A percentile compares a stretch with the other conserved stretches of the same genome.
Evolutionary conservation across 2,113 vertebrate species (phyloP).

Genomic region (Coryphaenoides rupestris): DNA sequence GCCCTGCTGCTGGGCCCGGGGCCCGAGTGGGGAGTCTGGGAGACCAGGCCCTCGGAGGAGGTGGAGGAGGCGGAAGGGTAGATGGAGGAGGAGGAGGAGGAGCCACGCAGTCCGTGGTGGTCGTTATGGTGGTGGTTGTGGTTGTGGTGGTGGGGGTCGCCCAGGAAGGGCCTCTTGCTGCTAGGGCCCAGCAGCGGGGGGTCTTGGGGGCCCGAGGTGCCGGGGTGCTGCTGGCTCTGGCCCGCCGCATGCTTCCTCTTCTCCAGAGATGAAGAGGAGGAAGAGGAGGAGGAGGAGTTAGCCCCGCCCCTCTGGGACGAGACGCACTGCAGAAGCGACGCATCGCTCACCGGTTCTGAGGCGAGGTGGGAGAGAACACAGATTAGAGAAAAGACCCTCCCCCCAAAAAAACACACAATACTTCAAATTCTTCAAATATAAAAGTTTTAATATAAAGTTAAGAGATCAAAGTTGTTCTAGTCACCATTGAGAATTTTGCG

Average conservation of each 20-base stretch:
- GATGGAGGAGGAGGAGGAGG: conserved; percentile 74
- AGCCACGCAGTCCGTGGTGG: conserved; percentile 71
- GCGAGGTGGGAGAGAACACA: neutral
- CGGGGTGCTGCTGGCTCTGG: conserved; percentile 67
- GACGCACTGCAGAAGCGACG: conserved; percentile 87
- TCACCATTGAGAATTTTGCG: conserved; percentile 90
- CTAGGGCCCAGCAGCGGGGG: conserved; percentile 65
- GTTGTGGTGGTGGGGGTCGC: conserved; percentile 49
- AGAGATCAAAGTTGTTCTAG: too few relatives aligned
- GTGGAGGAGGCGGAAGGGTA: conserved; percentile 75
- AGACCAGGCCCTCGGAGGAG: conserved; percentile 79
- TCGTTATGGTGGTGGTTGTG: too few relatives aligned
- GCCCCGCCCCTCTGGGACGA: conserved; percentile 82
- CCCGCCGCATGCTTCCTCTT: conserved; percentile 91
- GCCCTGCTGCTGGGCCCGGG: conserved; percentile 73
- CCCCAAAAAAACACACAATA: conserved; percentile 4
- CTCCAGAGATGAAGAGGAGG: conserved; percentile 75
- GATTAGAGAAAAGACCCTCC: too few relatives aligned
- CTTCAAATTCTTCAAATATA: neutral
- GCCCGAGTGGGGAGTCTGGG: conserved; percentile 55
- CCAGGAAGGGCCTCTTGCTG: conserved; percentile 62
- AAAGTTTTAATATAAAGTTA: neutral
- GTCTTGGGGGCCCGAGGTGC: conserved; percentile 77
- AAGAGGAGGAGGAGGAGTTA: conserved; percentile 71
- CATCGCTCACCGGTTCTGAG: conserved; percentile 86